These are phyloP conservation scores for Dioctria rufipes DNA, from an alignment of 2,888 invertebrate genomes.

Conservation along the genomic window DNA sequence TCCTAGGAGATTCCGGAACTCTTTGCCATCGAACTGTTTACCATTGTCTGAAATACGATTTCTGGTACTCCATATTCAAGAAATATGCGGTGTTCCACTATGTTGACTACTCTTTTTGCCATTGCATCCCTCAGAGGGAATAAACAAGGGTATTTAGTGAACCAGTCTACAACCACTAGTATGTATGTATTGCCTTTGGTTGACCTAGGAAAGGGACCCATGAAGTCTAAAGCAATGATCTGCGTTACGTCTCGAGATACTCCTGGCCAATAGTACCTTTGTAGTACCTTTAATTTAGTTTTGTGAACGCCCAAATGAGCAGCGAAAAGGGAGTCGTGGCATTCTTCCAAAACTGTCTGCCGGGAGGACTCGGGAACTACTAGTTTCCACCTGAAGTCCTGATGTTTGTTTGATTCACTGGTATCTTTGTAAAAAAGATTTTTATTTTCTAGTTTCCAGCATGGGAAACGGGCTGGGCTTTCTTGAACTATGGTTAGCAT, in stretches of 20 bases:
- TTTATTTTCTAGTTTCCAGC: no score
- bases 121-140: neutral
- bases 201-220: no score
- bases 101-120: neutral
- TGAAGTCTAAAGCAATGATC: neutral
- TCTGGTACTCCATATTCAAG: neutral
- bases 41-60: neutral
- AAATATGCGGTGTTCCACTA: neutral
- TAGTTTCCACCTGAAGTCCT: no score
- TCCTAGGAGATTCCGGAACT: no score
- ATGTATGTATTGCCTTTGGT: no score
- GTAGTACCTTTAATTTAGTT: neutral
- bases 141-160: no score
- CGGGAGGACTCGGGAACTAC: neutral
- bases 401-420: no score
- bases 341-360: neutral
- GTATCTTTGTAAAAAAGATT: no score
- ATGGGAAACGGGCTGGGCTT: no score
- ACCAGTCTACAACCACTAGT: no score
- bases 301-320: neutral
- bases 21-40: no score
- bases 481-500: no score
- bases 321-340: neutral
- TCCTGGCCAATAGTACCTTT: neutral
- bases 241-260: neutral